phyloP scores from a whole-genome alignment of 2,113 vertebrate genomes.

The Actenoides lindsayi region DNA sequence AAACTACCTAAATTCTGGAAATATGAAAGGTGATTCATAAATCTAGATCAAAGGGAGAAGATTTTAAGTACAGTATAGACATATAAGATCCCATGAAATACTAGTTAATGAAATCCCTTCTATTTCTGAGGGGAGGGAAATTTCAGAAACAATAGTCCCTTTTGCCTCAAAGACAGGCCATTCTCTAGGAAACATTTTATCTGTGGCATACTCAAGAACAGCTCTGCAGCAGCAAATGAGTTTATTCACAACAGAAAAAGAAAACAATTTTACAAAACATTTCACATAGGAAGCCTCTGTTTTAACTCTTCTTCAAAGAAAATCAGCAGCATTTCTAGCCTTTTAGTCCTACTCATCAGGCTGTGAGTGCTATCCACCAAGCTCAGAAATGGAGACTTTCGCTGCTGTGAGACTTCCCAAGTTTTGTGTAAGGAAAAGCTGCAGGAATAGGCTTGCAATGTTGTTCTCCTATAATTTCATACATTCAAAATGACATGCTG shows the following conservation, averaged over 20 bases:
- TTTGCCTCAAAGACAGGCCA: neutral
- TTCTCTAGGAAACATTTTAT: neutral
- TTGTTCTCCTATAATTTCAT: slow-evolving; percentile 25
- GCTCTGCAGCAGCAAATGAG: neutral
- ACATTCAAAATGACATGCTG: slow-evolving; percentile 50
- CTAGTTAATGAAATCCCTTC: neutral
- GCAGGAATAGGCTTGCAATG: slow-evolving; percentile 45
- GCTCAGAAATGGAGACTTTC: neutral
- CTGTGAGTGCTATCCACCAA: neutral
- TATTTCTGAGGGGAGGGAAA: neutral
- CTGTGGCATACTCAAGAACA: neutral
- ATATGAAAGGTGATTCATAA: neutral
- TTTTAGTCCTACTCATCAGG: neutral
- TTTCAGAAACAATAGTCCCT: slow-evolving; percentile 8
- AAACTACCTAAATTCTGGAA: neutral
- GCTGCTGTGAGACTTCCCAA: neutral
- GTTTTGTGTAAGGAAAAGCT: slow-evolving; percentile 15
- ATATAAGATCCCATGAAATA: neutral
- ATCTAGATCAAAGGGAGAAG: neutral
- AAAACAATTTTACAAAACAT: neutral
- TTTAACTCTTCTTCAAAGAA: slow-evolving; percentile 3
- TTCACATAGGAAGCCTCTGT: neutral
- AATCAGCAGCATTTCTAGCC: neutral
- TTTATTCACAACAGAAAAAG: slow-evolving; percentile 16
- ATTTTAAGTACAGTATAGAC: neutral